A percentile compares a stretch with the other conserved stretches of the same genome.
phyloP scores from a whole-genome alignment of 1,140 invertebrate species.

The Bilobella aurantiaca region DNA sequence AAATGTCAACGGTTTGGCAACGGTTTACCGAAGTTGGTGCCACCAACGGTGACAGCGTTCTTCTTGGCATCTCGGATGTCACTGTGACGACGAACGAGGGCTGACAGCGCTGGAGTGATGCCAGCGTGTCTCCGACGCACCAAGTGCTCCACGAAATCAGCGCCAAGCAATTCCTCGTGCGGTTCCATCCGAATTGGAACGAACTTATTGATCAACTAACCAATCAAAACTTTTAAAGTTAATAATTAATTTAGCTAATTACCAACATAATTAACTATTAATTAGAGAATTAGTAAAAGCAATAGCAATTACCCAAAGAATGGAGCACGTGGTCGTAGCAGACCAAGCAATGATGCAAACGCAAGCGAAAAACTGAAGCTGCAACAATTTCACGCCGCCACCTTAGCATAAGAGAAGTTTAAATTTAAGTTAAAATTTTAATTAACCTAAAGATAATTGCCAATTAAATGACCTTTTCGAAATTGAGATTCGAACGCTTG shows the following conservation, averaged over 20 bases:
- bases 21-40: constrained; percentile 28
- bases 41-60: constrained; percentile 15
- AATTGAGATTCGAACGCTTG: no score
- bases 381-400: constrained; percentile 42
- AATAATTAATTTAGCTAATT: background rate
- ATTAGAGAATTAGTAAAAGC: no score
- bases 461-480: no score
- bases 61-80: constrained; percentile 3
- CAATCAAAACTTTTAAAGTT: background rate
- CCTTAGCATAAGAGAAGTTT: no score
- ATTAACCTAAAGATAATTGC: no score
- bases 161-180: constrained; percentile 41
- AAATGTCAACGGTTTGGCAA: background rate
- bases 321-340: constrained; percentile 36
- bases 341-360: constrained; percentile 42
- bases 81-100: constrained; percentile 6
- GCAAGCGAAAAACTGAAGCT: constrained; percentile 42
- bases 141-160: constrained; percentile 34
- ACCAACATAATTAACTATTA: no score
- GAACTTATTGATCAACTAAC: constrained; percentile 39
- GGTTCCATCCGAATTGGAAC: constrained; percentile 41
- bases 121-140: constrained; percentile 23
- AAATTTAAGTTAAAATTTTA: no score
- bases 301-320: constrained; percentile 36
- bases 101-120: constrained; percentile 21